Evolutionary conservation across 2,888 invertebrate species (phyloP).

Genomic region (Cephus spinipes): DNA sequence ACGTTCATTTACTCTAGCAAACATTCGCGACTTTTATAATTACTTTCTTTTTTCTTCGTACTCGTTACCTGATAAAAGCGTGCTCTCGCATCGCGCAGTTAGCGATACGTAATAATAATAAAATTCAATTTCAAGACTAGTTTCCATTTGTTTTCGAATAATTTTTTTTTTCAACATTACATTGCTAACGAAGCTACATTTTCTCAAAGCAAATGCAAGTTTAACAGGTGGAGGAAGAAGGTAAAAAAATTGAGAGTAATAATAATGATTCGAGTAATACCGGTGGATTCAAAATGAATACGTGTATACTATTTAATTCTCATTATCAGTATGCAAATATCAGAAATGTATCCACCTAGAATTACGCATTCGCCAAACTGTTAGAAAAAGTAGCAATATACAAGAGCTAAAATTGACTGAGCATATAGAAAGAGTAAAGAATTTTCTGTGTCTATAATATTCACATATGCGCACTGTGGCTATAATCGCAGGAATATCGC

Average conservation of each 20-base stretch:
- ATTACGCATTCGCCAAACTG: not conserved
- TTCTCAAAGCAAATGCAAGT: not conserved
- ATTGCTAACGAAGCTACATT: not conserved
- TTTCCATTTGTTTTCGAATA: not conserved
- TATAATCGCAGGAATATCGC: not conserved
- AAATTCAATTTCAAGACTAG: not conserved
- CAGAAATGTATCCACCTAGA: not conserved
- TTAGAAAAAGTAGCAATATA: too few relatives aligned
- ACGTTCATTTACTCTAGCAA: not conserved
- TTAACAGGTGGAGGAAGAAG: not conserved
- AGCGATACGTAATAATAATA: not conserved
- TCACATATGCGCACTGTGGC: not conserved
- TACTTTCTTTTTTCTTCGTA: not conserved
- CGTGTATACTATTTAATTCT: not conserved
- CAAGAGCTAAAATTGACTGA: too few relatives aligned
- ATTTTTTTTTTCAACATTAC: not conserved
- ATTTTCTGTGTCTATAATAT: not conserved
- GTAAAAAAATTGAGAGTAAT: not conserved
- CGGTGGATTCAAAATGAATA: not conserved
- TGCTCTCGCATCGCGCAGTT: not conserved
- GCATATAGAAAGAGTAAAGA: not conserved
- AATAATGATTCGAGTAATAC: not conserved
- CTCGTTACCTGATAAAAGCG: not conserved
- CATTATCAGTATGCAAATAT: not conserved
- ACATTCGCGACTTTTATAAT: not conserved